Percentiles rank a stretch among this genome's conserved stretches.
These are phyloP conservation scores for Drosophila percnosoma DNA, from an alignment of 2,888 invertebrate genomes.

Conservation along the genomic window DNA sequence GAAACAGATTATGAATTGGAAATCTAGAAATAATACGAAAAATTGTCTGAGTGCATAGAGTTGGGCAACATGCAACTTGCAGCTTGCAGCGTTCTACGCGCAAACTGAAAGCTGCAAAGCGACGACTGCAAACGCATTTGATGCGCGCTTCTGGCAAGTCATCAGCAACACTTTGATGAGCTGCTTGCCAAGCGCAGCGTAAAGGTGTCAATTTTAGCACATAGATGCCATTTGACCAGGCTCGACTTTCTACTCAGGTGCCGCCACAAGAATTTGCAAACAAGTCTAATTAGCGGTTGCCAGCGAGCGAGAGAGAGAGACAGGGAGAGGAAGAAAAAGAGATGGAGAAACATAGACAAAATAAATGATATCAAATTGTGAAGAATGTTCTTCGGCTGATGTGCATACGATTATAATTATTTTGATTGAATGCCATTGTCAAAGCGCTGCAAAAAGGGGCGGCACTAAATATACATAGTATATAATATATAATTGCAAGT, in stretches of 20 bases:
- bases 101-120: conserved; percentile 26
- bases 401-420: conserved; percentile 21
- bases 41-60: conserved; percentile 4
- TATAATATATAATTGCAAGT: conserved; percentile 59
- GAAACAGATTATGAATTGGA: background rate
- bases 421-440: conserved; percentile 70
- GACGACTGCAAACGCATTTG: conserved; percentile 16
- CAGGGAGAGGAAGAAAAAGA: background rate
- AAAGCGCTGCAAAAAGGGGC: conserved; percentile 31
- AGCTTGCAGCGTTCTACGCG: conserved; percentile 31
- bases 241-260: conserved; percentile 46
- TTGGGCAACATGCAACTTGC: conserved; percentile 27
- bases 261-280: conserved; percentile 38
- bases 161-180: conserved; percentile 72
- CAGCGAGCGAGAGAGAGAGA: conserved; percentile 1
- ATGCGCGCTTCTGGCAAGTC: conserved; percentile 62
- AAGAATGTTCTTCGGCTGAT: conserved; percentile 24
- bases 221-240: conserved; percentile 69
- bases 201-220: conserved; percentile 81
- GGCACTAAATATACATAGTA: conserved; percentile 14
- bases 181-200: conserved; percentile 72
- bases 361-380: conserved; percentile 59
- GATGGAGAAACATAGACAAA: background rate
- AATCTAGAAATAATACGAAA: too few relatives aligned
- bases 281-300: conserved; percentile 52